These are phyloP conservation scores for Carettochelys insculpta DNA, from an alignment of 2,113 vertebrate species.

Conservation along the genomic window DNA sequence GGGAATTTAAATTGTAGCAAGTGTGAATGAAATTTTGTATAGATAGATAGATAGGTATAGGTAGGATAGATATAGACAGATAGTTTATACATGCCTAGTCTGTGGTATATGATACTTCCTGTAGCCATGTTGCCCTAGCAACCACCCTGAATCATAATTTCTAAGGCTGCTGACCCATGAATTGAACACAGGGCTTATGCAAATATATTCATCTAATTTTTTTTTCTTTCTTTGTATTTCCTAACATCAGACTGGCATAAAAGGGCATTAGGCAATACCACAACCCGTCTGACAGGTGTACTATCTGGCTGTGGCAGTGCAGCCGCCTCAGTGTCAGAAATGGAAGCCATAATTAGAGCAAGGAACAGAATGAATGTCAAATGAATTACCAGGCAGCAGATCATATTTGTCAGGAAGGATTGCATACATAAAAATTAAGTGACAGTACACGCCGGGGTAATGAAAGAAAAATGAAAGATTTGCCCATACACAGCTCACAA, in stretches of 20 bases:
- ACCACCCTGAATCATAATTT: constrained; percentile 44
- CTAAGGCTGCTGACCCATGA: constrained; percentile 73
- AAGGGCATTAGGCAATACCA: constrained; percentile 77
- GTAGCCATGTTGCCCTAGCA: constrained; percentile 53
- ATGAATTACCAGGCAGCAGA: constrained; percentile 82
- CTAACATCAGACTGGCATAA: constrained; percentile 76
- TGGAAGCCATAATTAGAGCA: constrained; percentile 82
- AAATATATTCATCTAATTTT: constrained; percentile 60
- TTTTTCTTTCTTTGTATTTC: constrained; percentile 50
- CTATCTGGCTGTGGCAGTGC: constrained; percentile 65
- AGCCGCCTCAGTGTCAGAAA: constrained; percentile 66
- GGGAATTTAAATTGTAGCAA: constrained; percentile 7
- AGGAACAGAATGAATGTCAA: constrained; percentile 81
- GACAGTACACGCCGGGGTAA: constrained; percentile 84
- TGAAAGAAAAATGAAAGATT: constrained; percentile 85
- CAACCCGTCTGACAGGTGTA: constrained; percentile 79
- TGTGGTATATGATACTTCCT: neutral
- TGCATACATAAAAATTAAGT: constrained; percentile 87
- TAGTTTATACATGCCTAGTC: neutral
- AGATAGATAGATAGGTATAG: neutral
- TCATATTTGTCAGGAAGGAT: constrained; percentile 86
- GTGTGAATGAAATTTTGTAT: neutral
- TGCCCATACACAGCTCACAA: constrained; percentile 75
- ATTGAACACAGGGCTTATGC: constrained; percentile 50
- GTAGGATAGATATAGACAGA: neutral